These are phyloP conservation scores for Lasioglossum leucozonium DNA, from an alignment of 2,888 invertebrate species.

Conservation along the genomic window DNA sequence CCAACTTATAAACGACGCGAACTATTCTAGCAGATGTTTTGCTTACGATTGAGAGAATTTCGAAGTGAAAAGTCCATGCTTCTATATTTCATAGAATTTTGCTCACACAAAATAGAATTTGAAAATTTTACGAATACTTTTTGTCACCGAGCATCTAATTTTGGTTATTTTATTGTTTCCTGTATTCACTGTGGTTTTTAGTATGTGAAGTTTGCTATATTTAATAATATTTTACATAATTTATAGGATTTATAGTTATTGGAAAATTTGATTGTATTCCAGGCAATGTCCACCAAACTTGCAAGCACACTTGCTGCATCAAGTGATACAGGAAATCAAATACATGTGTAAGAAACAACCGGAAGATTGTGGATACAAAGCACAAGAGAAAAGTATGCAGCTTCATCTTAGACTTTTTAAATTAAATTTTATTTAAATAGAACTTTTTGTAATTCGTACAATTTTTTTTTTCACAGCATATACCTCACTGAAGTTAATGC, in stretches of 20 bases:
- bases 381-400: constrained; percentile 85
- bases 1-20: background rate
- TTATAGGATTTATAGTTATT: background rate
- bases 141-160: constrained; percentile 12
- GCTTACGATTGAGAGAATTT: constrained; percentile 56
- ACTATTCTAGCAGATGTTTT: background rate
- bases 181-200: constrained; percentile 39
- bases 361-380: constrained; percentile 87
- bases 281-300: constrained; percentile 90
- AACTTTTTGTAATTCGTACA: background rate
- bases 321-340: constrained; percentile 89
- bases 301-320: constrained; percentile 88
- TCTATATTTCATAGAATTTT: constrained; percentile 15
- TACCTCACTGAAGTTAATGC: constrained; percentile 90
- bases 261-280: constrained; percentile 77
- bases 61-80: constrained; percentile 52
- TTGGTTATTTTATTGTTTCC: constrained; percentile 31
- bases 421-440: background rate
- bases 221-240: background rate
- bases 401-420: background rate
- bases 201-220: constrained; percentile 33
- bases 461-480: constrained; percentile 87
- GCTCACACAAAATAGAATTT: constrained; percentile 1
- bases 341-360: constrained; percentile 88
- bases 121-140: constrained; percentile 12